These are phyloP conservation scores for Orientallactaga bullata DNA, from an alignment of 2,113 vertebrate genomes.

Conservation along the genomic window DNA sequence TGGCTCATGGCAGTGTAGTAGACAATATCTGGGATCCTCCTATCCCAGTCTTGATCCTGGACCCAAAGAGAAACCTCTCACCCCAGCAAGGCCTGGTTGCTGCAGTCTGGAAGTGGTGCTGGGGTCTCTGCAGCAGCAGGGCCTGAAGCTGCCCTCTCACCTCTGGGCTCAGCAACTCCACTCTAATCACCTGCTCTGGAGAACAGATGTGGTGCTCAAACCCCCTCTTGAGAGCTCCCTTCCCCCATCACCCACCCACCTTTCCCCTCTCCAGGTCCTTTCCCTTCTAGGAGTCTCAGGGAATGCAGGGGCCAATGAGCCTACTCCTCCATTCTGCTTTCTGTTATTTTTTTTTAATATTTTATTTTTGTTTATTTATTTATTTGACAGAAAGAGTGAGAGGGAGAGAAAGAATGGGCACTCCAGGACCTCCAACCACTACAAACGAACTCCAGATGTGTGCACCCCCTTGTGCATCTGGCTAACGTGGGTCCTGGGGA, in stretches of 20 bases:
- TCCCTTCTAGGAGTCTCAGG: conserved; percentile 15
- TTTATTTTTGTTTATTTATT: too few species aligned
- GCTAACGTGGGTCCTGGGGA: too few species aligned
- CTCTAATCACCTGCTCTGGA: conserved; percentile 79
- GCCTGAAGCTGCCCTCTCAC: conserved; percentile 81
- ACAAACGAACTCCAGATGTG: too few species aligned
- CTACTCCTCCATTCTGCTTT: neutral
- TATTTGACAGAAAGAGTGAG: too few species aligned
- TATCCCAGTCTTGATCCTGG: neutral
- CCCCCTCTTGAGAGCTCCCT: neutral
- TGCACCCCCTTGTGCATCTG: too few species aligned
- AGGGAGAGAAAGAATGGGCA: too few species aligned
- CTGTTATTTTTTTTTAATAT: neutral
- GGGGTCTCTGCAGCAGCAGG: conserved; percentile 85
- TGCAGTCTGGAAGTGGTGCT: conserved; percentile 81
- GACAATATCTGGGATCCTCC: neutral
- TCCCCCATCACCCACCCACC: too few species aligned
- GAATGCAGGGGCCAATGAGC: neutral
- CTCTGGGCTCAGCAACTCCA: conserved; percentile 78
- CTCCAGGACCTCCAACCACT: too few species aligned
- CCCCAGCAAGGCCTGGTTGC: conserved; percentile 76
- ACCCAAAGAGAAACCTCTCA: conserved; percentile 66
- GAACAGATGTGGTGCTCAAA: neutral
- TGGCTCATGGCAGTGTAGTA: neutral
- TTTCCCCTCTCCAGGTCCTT: neutral